Conservation (phyloP, 2,888 invertebrate genomes). For the Cheilosia variabilis region DNA sequence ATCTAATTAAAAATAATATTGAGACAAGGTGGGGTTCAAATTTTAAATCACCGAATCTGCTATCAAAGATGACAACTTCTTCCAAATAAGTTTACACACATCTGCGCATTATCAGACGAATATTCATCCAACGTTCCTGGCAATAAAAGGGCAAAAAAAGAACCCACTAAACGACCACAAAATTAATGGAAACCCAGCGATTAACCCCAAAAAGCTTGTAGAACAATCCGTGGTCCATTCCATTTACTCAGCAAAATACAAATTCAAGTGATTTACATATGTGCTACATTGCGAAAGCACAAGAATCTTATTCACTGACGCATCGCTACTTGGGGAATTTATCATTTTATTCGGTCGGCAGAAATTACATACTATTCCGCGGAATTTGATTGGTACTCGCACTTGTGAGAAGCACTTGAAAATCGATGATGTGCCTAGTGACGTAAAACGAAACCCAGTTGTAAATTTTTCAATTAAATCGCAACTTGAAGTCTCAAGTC, state of each 20-base stretch:
- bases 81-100: too few species aligned
- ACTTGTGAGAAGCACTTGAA: background rate
- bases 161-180: background rate
- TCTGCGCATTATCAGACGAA: too few species aligned
- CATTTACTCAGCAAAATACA: background rate
- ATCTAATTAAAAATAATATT: too few species aligned
- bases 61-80: too few species aligned
- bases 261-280: conserved; percentile 1
- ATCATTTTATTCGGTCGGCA: background rate
- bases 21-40: too few species aligned
- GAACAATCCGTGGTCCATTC: background rate
- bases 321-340: conserved; percentile 27
- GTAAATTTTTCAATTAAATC: conserved; percentile 20
- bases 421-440: conserved; percentile 25
- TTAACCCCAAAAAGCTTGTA: background rate
- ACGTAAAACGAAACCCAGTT: conserved; percentile 19
- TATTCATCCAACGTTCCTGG: too few species aligned
- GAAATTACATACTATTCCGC: conserved; percentile 12
- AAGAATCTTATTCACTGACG: conserved; percentile 12
- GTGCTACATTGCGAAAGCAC: background rate
- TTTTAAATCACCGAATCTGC: too few species aligned
- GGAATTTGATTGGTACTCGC: background rate
- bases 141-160: too few species aligned
- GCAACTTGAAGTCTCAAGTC: conserved; percentile 9
- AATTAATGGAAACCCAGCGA: background rate